Evolutionary conservation across 2,797 vertebrate species (phyloP), one percentile per base, ranked within the genome.

Genomic region (Gila robusta): DNA sequence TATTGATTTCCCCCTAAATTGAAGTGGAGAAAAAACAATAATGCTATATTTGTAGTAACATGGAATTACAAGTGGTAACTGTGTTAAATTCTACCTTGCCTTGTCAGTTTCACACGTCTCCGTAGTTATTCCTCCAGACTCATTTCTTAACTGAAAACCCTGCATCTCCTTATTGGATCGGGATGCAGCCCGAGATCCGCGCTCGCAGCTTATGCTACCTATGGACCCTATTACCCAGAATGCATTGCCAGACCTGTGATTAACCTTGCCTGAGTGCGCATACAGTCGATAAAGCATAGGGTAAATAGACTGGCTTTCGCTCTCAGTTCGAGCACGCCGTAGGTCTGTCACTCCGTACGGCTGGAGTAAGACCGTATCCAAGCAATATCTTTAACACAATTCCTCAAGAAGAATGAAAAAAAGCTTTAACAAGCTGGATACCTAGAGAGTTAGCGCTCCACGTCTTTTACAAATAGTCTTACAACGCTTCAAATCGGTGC

Each of bases 1-100:
- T 96, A 96, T 96, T 96, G 95, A 96, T 96, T 93, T 94, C 89
- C 93, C 94, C 94, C 93, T 92, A 95, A 96, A 96, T 95, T 95
- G 95, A 94, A 94, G 93, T 82, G 79, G 66, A 89, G 90, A 93
- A 84, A 90, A 92, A 92, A 93, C 94, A 96, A 96, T 96, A 96
- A 95, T 94, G 94, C 94, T 94, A 93, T 94, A 95, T 95, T 95
- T 94, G 94, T 91, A 93, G 94, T 95, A 95, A 96, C 94, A 95
- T 95, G 94, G 94, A 96, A 96, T 95, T 95, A 95, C 93, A 93
- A 91, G 93, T 91, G 87, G 93, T 94, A 95, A 95, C 94, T 91
- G 89, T 93, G 90, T 94, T 91, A 93, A 90, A 93, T 93, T 93
- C 92, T 91, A 93, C 94, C 93, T 92, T 87, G 90, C 92, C 92